Conservation (phyloP, 1,140 invertebrate species). For the Drosophila kurseongensis region DNA sequence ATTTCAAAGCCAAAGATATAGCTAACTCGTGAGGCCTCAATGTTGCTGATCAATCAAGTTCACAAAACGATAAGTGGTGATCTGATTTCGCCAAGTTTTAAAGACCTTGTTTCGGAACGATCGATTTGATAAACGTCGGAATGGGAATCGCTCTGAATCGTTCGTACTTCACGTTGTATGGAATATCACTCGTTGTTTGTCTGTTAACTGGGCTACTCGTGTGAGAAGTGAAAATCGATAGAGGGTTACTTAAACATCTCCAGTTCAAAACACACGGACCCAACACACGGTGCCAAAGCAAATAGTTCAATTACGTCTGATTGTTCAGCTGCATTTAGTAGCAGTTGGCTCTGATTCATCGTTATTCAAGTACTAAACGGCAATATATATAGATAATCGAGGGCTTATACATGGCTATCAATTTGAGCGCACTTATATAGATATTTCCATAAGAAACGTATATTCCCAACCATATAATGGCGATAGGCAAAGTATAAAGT, state of each 20-base stretch:
- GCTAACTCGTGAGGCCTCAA: slow-evolving; percentile 25
- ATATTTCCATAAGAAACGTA: neutral
- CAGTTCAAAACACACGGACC: neutral
- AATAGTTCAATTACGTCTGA: slow-evolving; percentile 41
- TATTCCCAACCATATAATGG: neutral
- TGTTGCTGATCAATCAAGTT: slow-evolving; percentile 42
- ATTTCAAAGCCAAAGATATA: slow-evolving; percentile 30
- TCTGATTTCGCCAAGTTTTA: slow-evolving; percentile 29
- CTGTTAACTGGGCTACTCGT: slow-evolving; percentile 36
- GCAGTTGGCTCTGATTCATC: slow-evolving; percentile 18
- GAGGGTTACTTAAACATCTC: slow-evolving; percentile 42
- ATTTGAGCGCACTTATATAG: neutral
- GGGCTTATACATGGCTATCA: slow-evolving; percentile 8
- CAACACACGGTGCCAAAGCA: slow-evolving; percentile 14
- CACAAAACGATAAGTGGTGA: slow-evolving; percentile 19
- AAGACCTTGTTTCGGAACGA: slow-evolving; percentile 33
- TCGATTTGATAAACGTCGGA: slow-evolving; percentile 19
- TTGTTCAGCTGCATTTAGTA: slow-evolving; percentile 27
- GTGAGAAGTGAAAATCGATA: slow-evolving; percentile 33
- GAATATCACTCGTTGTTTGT: slow-evolving; percentile 15
- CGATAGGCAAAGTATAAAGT: slow-evolving; percentile 35
- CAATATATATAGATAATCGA: slow-evolving; percentile 1
- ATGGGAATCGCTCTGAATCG: slow-evolving; percentile 23
- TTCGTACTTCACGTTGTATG: slow-evolving; percentile 8
- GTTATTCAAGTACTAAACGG: neutral